Percentiles rank a stretch among this genome's conserved stretches.
These are phyloP conservation scores for Chitala chitala DNA, from an alignment of 2,113 vertebrate species.

Conservation along the genomic window DNA sequence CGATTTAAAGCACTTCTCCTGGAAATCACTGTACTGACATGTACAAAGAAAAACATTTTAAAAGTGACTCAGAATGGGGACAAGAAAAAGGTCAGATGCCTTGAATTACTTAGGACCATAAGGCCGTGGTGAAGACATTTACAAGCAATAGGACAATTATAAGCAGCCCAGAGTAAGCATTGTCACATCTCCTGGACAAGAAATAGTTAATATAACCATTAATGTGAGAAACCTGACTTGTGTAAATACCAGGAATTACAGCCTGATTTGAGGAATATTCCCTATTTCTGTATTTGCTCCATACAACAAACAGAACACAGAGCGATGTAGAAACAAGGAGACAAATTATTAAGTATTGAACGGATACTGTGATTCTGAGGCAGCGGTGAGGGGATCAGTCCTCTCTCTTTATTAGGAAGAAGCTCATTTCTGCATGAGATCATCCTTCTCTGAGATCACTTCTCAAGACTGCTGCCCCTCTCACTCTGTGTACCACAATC, in stretches of 20 bases:
- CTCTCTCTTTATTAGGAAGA: neutral
- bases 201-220: no score
- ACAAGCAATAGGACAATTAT: no score
- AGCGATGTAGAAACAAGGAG: neutral
- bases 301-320: neutral
- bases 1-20: no score
- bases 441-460: slow-evolving; percentile 2
- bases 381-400: neutral
- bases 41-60: no score
- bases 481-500: neutral
- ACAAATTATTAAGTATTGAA: neutral
- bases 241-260: neutral
- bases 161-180: no score
- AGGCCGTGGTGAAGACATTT: no score
- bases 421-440: neutral
- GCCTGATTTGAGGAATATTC: neutral
- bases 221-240: no score
- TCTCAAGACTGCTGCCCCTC: neutral
- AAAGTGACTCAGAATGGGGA: no score
- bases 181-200: no score
- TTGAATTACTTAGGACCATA: no score
- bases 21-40: no score
- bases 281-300: neutral
- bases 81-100: no score
- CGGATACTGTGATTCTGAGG: neutral